Conservation (phyloP, 2,113 vertebrate genomes). For the Struthidea cinerea region DNA sequence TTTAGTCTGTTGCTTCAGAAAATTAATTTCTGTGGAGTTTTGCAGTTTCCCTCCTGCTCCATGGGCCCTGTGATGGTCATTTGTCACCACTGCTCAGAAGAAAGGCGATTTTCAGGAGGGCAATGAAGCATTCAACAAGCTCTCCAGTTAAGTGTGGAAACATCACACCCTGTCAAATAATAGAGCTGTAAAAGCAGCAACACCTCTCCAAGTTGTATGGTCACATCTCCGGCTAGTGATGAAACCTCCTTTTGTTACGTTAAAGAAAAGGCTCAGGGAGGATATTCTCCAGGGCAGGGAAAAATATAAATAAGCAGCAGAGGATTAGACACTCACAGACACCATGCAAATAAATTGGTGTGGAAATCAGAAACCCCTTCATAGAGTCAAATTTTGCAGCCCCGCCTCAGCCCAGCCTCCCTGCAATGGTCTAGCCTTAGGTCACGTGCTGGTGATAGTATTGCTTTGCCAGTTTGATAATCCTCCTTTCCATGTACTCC, state of each 20-base stretch:
- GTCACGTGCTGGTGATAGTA: neutral
- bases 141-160: neutral
- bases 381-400: neutral
- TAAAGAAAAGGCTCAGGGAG: neutral
- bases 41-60: neutral
- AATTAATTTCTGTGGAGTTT: neutral
- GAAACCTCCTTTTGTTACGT: neutral
- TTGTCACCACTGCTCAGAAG: neutral
- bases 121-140: constrained; percentile 46
- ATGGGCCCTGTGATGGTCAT: neutral
- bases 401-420: neutral
- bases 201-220: neutral
- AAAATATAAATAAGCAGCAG: neutral
- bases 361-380: neutral
- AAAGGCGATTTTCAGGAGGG: neutral
- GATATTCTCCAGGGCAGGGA: neutral
- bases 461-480: neutral
- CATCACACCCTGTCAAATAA: neutral
- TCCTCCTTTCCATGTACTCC: neutral
- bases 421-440: neutral
- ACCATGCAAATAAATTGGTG: neutral
- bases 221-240: neutral
- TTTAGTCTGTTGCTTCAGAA: neutral
- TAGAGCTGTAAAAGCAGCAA: neutral
- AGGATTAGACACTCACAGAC: neutral